Percentiles rank a stretch among this genome's conserved stretches.
These are phyloP conservation scores for Silvanus unidentatus DNA, from an alignment of 2,888 invertebrate species.

Conservation along the genomic window DNA sequence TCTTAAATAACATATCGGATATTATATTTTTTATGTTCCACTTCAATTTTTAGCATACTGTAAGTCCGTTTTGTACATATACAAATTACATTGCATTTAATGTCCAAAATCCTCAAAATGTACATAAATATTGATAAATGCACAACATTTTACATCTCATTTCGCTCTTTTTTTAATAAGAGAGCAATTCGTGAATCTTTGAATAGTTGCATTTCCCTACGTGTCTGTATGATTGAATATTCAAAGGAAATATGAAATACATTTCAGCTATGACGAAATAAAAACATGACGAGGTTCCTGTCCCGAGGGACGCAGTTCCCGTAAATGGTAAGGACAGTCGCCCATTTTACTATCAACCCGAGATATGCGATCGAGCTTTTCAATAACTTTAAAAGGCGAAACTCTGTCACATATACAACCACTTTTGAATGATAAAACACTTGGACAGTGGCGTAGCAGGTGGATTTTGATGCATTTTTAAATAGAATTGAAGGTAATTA, in stretches of 20 bases:
- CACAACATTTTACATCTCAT: too few relatives aligned
- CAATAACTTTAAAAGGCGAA: constrained; percentile 45
- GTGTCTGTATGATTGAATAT: too few relatives aligned
- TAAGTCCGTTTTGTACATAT: too few relatives aligned
- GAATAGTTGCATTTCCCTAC: too few relatives aligned
- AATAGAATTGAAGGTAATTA: too few relatives aligned
- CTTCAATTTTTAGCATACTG: too few relatives aligned
- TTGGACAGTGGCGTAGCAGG: constrained; percentile 13
- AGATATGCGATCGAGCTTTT: constrained; percentile 44
- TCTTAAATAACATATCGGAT: constrained; percentile 1
- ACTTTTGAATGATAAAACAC: constrained; percentile 18
- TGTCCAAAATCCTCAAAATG: too few relatives aligned
- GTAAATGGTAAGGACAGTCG: constrained; percentile 26
- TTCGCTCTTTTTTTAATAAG: too few relatives aligned
- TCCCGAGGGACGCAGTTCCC: constrained; percentile 18
- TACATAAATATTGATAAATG: too few relatives aligned
- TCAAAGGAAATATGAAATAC: too few relatives aligned
- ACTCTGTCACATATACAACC: constrained; percentile 33
- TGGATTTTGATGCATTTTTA: neutral
- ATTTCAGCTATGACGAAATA: constrained; percentile 1
- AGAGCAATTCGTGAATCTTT: too few relatives aligned
- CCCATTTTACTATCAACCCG: constrained; percentile 41
- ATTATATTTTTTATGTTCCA: neutral
- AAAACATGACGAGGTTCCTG: constrained; percentile 9
- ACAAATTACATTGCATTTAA: too few relatives aligned